These are phyloP conservation scores for Cryptops parisi DNA, from an alignment of 2,888 invertebrate genomes.

Conservation along the genomic window DNA sequence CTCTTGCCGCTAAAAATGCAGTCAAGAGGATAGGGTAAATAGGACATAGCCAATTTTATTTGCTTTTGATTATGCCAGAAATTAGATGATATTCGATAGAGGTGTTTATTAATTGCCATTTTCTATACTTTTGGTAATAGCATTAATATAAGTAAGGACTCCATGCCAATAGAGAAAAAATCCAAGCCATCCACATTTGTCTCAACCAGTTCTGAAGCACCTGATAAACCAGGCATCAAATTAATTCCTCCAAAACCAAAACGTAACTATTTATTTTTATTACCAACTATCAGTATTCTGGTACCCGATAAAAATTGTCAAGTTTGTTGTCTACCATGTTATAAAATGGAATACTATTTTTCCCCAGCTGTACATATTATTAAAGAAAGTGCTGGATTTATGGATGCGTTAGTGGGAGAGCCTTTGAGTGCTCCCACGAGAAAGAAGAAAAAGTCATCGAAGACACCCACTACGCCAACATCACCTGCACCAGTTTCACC, in stretches of 20 bases:
- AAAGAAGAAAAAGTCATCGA: conserved; percentile 42
- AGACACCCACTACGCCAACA: conserved; percentile 39
- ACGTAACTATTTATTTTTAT: conserved; percentile 48
- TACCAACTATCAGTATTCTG: too few relatives aligned
- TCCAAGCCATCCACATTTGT: conserved; percentile 40
- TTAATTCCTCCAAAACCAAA: conserved; percentile 74
- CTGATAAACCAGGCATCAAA: conserved; percentile 68
- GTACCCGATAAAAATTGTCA: not conserved
- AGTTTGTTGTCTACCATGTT: not conserved
- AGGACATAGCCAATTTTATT: not conserved
- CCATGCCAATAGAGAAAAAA: conserved; percentile 59
- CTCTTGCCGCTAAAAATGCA: conserved; percentile 22
- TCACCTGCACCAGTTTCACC: conserved; percentile 46
- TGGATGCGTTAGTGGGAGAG: conserved; percentile 71
- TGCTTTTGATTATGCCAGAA: too few relatives aligned
- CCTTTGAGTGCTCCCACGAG: conserved; percentile 44
- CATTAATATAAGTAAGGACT: conserved; percentile 18
- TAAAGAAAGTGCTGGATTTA: conserved; percentile 84
- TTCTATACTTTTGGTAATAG: too few relatives aligned
- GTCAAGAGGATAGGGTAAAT: conserved; percentile 20
- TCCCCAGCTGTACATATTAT: conserved; percentile 34
- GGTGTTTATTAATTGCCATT: too few relatives aligned
- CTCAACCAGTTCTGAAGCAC: conserved; percentile 20
- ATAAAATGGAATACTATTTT: too few relatives aligned
- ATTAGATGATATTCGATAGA: too few relatives aligned